Evolutionary conservation across 2,888 invertebrate species (phyloP), one percentile per base, ranked within the genome.

Genomic region (Silvanus unidentatus): DNA sequence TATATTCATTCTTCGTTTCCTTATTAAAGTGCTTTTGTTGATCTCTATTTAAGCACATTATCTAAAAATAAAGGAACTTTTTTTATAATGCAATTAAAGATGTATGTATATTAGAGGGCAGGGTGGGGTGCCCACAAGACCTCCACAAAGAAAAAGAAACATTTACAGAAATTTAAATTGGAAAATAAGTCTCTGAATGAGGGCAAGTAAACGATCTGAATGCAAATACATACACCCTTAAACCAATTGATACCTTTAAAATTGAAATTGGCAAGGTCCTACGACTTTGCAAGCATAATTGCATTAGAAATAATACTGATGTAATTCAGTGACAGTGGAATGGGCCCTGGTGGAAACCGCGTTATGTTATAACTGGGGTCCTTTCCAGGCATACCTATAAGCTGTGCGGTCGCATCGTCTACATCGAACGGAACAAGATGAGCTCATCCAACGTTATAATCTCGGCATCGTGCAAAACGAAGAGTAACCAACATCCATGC

Each of bases 251-350:
- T 49, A 41, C 36, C 39, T 36, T 39, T 35, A 27, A 45, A 49
- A 47, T 44, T 47, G 43, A 41, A 48, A 45, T 45, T 49, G 47
- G 46, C 47, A 13, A 9, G 42, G 40, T 27, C 39, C 10, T 3
- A 38, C 15, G 41, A n/a, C n/a, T n/a, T n/a, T n/a, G 47, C 43
- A 39, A 40, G 30, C 30, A 46, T 48, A 52, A 52, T 52, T 52
- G 34, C 43, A 44, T 52, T 49, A 52, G 9, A 42, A 48, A 44
- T 50, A 48, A 50, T 46, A 39, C 47, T 42, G 44, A 46, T 46
- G 37, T 44, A 47, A 49, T 52, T 52, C 40, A 8, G 32, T 32
- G 32, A 32, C 32, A 11, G 32, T 11, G 32, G 32, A 32, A 32
- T 32, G 32, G 10, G 3, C 5, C 3, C 10, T 32, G 3, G 3